Evolutionary conservation across 2,113 vertebrate genomes (phyloP).

Genomic region (Atractosteus spatula): DNA sequence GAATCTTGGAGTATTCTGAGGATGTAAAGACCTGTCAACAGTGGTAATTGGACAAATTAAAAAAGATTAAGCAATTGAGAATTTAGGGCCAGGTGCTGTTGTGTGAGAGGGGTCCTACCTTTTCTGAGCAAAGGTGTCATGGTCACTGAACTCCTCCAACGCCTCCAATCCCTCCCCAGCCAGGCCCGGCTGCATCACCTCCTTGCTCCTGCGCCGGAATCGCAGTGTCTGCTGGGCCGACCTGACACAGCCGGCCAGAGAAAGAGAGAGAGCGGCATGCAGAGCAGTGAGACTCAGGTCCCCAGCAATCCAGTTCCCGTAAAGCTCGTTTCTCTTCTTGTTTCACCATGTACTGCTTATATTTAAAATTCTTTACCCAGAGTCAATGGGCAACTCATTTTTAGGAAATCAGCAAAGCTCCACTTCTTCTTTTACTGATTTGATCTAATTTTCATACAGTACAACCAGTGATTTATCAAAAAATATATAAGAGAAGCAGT

Average conservation of each 20-base stretch:
- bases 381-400: background rate
- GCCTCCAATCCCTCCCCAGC: slow-evolving; percentile 25
- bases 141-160: slow-evolving; percentile 24
- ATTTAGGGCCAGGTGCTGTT: background rate
- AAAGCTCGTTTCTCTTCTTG: no score
- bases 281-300: background rate
- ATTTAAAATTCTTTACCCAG: no score
- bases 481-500: no score
- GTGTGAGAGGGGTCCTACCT: slow-evolving; percentile 31
- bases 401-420: background rate
- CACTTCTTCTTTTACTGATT: no score
- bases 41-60: no score
- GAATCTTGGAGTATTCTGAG: no score
- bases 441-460: no score
- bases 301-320: no score
- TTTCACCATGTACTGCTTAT: no score
- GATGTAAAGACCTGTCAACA: background rate
- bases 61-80: background rate
- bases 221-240: slow-evolving; percentile 23
- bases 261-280: background rate
- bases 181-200: slow-evolving; percentile 23
- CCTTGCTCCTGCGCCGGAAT: slow-evolving; percentile 43
- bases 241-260: slow-evolving; percentile 31
- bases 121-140: slow-evolving; percentile 12
- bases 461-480: no score